Base-by-base conservation (phyloP, 2,113 vertebrate species). In the Odontophorus gujanensis region DNA sequence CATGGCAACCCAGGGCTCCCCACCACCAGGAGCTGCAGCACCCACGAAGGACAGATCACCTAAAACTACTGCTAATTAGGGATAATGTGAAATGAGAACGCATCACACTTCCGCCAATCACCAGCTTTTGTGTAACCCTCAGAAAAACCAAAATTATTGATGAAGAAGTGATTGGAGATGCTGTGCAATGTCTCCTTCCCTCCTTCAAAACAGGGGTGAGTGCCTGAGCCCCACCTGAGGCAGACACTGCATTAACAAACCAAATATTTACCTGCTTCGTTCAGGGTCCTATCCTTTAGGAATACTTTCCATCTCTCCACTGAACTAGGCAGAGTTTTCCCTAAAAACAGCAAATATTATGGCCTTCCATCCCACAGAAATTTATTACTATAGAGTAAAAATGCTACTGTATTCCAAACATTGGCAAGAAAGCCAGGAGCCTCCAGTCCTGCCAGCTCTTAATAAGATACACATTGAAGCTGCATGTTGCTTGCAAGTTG, bases 381-480 rank as follows among this genome's bases (percentile, higher is more conserved):
- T 96, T 97, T 96, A 97, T 87, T 80, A 6, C 22, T 80, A 34
- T 13, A 1, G 88, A 95, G 94, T 65, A 91, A 89, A 85, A 98
- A 95, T 84, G 94, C 97, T 96, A 93, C 97, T 93, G 95, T 96
- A 96, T 93, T 95, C 96, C 97, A 97, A 74, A 90, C 89, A 86
- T 90, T 81, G 96, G 92, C 93, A 74, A 50, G 84, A 72, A 68
- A 95, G 86, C 88, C 12, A 22, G 69, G 81, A 79, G 77, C 28
- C 59, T 85, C 80, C 0, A 3, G 38, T 82, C 81, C 97, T 97
- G 97, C 98, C 97, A 98, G 95, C 67, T 95, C 93, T 97, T 98
- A 98, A 97, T 97, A 96, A 89, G 93, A 98, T 86, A 92, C 98
- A 98, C 97, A 98, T 98, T 98, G 93, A 93, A 92, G 90, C 92